A percentile compares a stretch with the other conserved stretches of the same genome.
phyloP scores from a whole-genome alignment of 1,140 invertebrate species.

The Orius insidiosus region DNA sequence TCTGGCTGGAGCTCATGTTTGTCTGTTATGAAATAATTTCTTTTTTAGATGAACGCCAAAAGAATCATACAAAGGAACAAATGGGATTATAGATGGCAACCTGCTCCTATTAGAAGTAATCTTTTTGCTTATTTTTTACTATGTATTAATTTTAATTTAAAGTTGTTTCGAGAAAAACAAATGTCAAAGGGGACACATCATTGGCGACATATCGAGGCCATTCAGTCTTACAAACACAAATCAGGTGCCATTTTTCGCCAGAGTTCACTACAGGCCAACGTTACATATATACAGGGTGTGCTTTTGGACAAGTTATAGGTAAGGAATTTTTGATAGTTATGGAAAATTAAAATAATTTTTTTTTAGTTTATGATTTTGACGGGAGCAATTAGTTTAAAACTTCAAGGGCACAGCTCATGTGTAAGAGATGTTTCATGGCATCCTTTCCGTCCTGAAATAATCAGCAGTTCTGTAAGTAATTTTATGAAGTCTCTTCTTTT shows the following conservation, averaged over 20 bases:
- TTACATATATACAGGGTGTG: constrained; percentile 76
- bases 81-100: constrained; percentile 79
- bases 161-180: constrained; percentile 9
- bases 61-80: constrained; percentile 39
- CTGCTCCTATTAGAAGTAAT: constrained; percentile 42
- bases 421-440: constrained; percentile 77
- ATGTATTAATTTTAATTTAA: constrained; percentile 9
- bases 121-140: background rate
- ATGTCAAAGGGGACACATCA: constrained; percentile 51
- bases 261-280: constrained; percentile 58
- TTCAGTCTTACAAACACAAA: constrained; percentile 60
- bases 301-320: constrained; percentile 60
- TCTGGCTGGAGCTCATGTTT: too few species aligned
- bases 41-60: constrained; percentile 11
- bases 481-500: background rate
- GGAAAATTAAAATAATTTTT: constrained; percentile 36
- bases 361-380: constrained; percentile 70
- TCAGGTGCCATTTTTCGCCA: constrained; percentile 75
- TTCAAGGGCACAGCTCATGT: constrained; percentile 50
- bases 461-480: constrained; percentile 57
- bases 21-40: too few species aligned
- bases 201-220: constrained; percentile 76
- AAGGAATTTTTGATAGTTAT: constrained; percentile 32
- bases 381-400: constrained; percentile 42
- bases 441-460: constrained; percentile 52